Conservation (phyloP, 2,888 invertebrate species). For the Tipula confusa region DNA sequence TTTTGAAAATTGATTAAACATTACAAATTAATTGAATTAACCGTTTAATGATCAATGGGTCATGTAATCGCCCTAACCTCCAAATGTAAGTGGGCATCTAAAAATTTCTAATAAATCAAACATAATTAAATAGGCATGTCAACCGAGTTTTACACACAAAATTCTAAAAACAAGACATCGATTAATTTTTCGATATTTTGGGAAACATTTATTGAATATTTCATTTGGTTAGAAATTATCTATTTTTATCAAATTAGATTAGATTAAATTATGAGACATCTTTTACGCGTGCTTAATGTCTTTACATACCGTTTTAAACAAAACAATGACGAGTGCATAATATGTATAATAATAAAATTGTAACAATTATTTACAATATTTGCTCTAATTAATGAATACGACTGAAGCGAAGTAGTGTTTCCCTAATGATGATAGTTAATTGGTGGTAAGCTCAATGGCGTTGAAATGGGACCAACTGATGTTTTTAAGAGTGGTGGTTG, state of each 20-base stretch:
- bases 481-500: constrained; percentile 25
- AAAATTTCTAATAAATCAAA: too few species aligned
- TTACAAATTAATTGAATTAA: too few species aligned
- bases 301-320: not conserved
- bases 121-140: too few species aligned
- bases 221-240: not conserved
- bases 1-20: too few species aligned
- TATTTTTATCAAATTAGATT: not conserved
- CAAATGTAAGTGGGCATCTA: too few species aligned
- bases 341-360: not conserved
- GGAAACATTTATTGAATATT: not conserved
- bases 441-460: not conserved
- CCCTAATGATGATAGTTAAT: not conserved
- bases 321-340: not conserved
- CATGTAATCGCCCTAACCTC: too few species aligned
- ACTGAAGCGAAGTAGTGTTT: not conserved
- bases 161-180: not conserved
- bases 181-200: not conserved
- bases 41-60: too few species aligned
- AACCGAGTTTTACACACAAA: too few species aligned
- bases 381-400: not conserved
- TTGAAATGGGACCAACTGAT: not conserved
- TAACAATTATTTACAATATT: not conserved
- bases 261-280: not conserved
- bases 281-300: not conserved